Evolutionary conservation across 1,140 invertebrate genomes (phyloP).

Genomic region (Cardiocondyla obscurior): DNA sequence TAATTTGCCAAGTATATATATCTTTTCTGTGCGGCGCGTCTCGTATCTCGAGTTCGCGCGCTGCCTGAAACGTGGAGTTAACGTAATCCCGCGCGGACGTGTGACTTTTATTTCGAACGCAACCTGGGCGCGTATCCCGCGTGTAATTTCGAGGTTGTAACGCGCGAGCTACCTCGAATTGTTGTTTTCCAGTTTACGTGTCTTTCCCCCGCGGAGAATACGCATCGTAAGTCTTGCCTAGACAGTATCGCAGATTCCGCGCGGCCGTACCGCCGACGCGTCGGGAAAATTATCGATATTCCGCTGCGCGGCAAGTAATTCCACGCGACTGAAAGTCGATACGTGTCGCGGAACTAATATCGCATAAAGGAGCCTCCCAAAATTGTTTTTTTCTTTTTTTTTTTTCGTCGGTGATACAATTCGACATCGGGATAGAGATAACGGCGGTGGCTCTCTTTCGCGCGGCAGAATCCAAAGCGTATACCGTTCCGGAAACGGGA

Average conservation of each 20-base stretch:
- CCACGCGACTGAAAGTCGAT: neutral
- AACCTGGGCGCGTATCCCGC: constrained; percentile 27
- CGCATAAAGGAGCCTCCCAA: neutral
- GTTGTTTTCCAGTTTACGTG: constrained; percentile 9
- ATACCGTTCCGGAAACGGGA: neutral
- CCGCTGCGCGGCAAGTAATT: neutral
- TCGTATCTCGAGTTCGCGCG: neutral
- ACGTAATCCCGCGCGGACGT: constrained; percentile 24
- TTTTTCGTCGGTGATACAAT: neutral
- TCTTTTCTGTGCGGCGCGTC: neutral
- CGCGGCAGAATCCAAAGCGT: neutral
- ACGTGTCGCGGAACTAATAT: neutral
- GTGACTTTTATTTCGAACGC: constrained; percentile 33
- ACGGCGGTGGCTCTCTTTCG: neutral
- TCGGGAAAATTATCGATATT: constrained; percentile 35
- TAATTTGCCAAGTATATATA: neutral
- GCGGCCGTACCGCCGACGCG: neutral
- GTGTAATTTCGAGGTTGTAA: constrained; percentile 29
- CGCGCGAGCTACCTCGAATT: constrained; percentile 15
- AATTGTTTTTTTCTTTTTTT: too few relatives aligned
- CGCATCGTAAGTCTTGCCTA: neutral
- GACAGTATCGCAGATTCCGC: too few relatives aligned
- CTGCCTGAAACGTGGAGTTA: constrained; percentile 22
- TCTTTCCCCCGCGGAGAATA: neutral
- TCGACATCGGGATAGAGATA: neutral